A percentile compares a stretch with the other conserved stretches of the same genome.
Evolutionary conservation across 1,140 invertebrate genomes (phyloP).

Genomic region (Drosophila leontia): DNA sequence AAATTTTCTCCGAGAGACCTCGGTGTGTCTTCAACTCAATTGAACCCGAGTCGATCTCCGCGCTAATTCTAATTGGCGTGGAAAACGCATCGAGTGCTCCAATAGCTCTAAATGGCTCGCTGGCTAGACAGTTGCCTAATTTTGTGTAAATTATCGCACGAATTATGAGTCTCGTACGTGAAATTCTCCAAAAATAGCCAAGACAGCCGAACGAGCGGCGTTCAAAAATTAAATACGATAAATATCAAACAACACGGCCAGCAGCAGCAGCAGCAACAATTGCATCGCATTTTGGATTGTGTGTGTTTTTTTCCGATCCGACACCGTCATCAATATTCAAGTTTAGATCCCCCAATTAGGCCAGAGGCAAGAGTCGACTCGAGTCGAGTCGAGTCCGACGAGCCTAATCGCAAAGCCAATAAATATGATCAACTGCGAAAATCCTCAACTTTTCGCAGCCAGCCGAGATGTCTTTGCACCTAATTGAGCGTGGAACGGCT

Average conservation of each 20-base stretch:
- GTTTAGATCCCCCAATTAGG: constrained; percentile 73
- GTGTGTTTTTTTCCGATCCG: constrained; percentile 33
- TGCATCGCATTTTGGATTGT: constrained; percentile 40
- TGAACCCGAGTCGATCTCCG: constrained; percentile 17
- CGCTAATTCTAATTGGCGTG: constrained; percentile 77
- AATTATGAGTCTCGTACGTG: constrained; percentile 80
- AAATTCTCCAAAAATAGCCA: constrained; percentile 78
- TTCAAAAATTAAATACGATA: constrained; percentile 66
- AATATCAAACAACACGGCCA: constrained; percentile 62
- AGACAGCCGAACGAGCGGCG: constrained; percentile 29
- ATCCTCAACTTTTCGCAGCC: constrained; percentile 59
- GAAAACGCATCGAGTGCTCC: constrained; percentile 61
- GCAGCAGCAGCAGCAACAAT: constrained; percentile 30
- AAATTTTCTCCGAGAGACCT: constrained; percentile 38
- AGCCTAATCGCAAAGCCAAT: constrained; percentile 64
- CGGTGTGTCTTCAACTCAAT: constrained; percentile 29
- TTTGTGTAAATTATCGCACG: constrained; percentile 83
- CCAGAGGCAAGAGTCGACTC: constrained; percentile 53
- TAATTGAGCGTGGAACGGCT: constrained; percentile 69
- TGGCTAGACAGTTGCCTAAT: constrained; percentile 81
- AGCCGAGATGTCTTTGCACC: constrained; percentile 76
- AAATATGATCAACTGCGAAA: constrained; percentile 74
- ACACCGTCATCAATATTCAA: constrained; percentile 73
- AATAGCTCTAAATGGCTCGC: constrained; percentile 69
- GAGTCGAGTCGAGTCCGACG: constrained; percentile 29